Evolutionary conservation across 2,113 vertebrate genomes (phyloP), one percentile per base, ranked within the genome.

Genomic region (Leptobrachium leishanense): DNA sequence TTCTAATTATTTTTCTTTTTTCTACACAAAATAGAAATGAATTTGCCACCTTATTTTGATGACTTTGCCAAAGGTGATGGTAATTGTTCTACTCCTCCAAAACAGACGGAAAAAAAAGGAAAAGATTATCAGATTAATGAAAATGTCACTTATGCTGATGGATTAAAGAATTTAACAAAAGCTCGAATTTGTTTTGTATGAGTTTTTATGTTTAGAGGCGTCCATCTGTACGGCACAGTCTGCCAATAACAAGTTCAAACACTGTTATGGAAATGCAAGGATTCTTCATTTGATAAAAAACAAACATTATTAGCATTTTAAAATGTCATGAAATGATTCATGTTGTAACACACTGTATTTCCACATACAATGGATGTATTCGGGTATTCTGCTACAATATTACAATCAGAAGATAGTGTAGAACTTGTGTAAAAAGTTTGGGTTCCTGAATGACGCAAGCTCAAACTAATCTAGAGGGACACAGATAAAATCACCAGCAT

Each of bases 131-230:
- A 15, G 55, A 15, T 59, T 59, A 59, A 5, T 59, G 55, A 15
- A 59, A 59, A 59, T 59, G 55, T 59, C 55, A 59, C 3, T 59
- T 13, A 59, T 4, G 55, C 1, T 12, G 55, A 12, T 59, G 2
- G 55, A 59, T 59, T 13, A 59, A 59, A 59, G 55, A 59, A 59
- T 59, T 59, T 59, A 59, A 59, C 55, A 59, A 59, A 59, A 59
- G 55, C 55, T 11, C 13, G 13, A 8, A 13, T 59, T 54, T 15
- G 10, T 13, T 3, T 13, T 13, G 6, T 59, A 13, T 59, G 10
- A 13, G 13, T 59, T 59, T 59, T 59, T 12, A 15, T 59, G 13
- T 59, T 59, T 59, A 59, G 46, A 5, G 46, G 46, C 3, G 55
- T 59, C 46, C 46, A 50, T 50, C 46, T 59, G 55, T 11, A 59